Evolutionary conservation across 2,888 invertebrate species (phyloP).

Genomic region (Beris morrisii): DNA sequence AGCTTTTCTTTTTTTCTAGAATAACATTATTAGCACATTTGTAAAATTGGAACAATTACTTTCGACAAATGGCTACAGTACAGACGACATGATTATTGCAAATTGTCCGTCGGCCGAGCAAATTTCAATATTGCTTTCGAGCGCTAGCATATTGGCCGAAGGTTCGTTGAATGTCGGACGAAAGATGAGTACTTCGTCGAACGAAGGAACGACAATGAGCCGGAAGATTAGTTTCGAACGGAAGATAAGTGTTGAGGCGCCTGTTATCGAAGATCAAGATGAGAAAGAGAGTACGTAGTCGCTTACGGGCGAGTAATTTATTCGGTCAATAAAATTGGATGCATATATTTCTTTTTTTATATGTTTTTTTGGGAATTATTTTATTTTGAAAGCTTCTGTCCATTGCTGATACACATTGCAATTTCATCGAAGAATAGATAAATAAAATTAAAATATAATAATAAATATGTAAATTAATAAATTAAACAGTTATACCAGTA

Average conservation of each 20-base stretch:
- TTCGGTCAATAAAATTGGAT: not conserved
- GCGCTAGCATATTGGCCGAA: conserved; percentile 68
- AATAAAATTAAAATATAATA: too few relatives aligned
- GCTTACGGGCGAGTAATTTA: not conserved
- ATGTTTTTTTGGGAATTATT: too few relatives aligned
- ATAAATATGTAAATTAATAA: too few relatives aligned
- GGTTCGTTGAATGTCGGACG: conserved; percentile 47
- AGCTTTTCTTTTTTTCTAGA: conserved; percentile 58
- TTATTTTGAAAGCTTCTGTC: too few relatives aligned
- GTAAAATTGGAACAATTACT: conserved; percentile 81
- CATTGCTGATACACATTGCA: too few relatives aligned
- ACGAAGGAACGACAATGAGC: conserved; percentile 37
- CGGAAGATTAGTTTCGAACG: conserved; percentile 41
- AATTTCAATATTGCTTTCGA: conserved; percentile 83
- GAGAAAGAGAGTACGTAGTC: not conserved
- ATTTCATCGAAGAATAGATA: too few relatives aligned
- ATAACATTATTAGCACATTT: conserved; percentile 86
- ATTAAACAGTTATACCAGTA: too few relatives aligned
- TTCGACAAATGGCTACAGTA: conserved; percentile 71
- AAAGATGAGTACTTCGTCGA: conserved; percentile 49
- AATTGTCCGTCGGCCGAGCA: conserved; percentile 94
- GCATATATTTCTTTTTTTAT: not conserved
- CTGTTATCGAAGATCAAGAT: not conserved
- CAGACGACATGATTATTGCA: conserved; percentile 81
- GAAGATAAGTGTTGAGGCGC: conserved; percentile 44